Evolutionary conservation across 2,888 invertebrate genomes (phyloP), one percentile per base, ranked within the genome.

Genomic region (Hydriomena furcata): DNA sequence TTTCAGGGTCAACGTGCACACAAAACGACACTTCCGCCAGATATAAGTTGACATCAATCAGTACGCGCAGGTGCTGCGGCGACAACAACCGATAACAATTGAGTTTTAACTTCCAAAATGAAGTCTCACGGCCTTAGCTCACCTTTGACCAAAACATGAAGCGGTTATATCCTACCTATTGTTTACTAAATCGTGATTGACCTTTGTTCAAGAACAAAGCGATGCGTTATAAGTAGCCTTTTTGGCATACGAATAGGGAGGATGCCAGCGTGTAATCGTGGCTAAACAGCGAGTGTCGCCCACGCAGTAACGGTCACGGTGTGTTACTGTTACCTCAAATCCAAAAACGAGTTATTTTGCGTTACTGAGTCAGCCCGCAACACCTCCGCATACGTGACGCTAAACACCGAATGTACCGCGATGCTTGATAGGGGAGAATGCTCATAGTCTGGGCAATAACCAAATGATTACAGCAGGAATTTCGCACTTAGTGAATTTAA

Each of bases 321-420:
- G 74, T 71, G 65, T 76, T 84, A 84, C 83, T 82, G 83, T 83
- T 83, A 83, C 69, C 71, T 72, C 68, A 71, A 74, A 75, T 60
- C 70, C 69, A 65, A 78, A 82, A 83, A 81, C 79, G 60, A 81
- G 81, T 84, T 82, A 80, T 83, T 85, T 85, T 81, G 71, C 75
- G 73, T 70, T 66, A 71, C 71, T 78, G 79, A 82, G 62, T 80
- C 79, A 77, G 66, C 60, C 61, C 58, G 58, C 66, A 60, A 62
- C 57, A 58, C 54, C 60, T 59, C 35, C 37, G 47, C 49, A 52
- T 49, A 47, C 53, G 54, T 60, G 53, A 54, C 71, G 71, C 68
- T 61, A 42, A 58, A 66, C 66, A 41, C 54, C 58, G 48, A 52
- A 58, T 65, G 54, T 53, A 57, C 5, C 10, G 61, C 44, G 34